Percentiles rank a stretch among this genome's conserved stretches.
These are phyloP conservation scores for Myocastor coypus DNA, from an alignment of 2,113 vertebrate genomes.

Conservation along the genomic window DNA sequence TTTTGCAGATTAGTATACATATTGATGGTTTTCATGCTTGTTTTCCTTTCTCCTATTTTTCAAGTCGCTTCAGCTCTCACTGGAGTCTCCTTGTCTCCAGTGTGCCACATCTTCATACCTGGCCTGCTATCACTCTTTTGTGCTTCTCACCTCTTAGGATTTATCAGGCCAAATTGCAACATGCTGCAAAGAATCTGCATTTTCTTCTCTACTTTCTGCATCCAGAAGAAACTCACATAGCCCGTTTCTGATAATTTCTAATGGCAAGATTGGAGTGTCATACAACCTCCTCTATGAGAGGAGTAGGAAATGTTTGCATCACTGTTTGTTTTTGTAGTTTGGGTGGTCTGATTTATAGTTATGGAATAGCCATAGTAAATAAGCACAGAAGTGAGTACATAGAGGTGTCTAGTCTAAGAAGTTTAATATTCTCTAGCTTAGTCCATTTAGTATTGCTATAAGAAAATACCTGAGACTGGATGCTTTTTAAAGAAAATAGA, in stretches of 20 bases:
- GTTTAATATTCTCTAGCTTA: not conserved
- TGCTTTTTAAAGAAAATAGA: not conserved
- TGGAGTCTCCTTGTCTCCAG: not conserved
- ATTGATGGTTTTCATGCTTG: not conserved
- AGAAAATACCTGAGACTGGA: not conserved
- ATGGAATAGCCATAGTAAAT: not conserved
- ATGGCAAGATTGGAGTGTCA: not conserved
- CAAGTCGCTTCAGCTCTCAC: not conserved
- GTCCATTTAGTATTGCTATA: not conserved
- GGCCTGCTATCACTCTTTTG: not conserved
- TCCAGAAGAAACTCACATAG: not conserved
- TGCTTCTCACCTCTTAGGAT: not conserved
- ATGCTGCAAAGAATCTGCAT: not conserved
- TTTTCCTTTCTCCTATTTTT: not conserved
- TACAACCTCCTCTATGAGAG: not conserved
- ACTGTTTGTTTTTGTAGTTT: not conserved
- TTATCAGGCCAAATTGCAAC: not conserved
- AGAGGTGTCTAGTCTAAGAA: not conserved
- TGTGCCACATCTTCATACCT: not conserved
- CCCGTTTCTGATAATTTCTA: constrained; percentile 4
- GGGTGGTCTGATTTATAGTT: not conserved
- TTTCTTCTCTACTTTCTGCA: not conserved
- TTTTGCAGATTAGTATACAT: not conserved
- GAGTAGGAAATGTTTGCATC: not conserved
- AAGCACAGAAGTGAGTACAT: not conserved